Conservation (phyloP, 2,888 invertebrate species). For the Ceramica pisi region DNA sequence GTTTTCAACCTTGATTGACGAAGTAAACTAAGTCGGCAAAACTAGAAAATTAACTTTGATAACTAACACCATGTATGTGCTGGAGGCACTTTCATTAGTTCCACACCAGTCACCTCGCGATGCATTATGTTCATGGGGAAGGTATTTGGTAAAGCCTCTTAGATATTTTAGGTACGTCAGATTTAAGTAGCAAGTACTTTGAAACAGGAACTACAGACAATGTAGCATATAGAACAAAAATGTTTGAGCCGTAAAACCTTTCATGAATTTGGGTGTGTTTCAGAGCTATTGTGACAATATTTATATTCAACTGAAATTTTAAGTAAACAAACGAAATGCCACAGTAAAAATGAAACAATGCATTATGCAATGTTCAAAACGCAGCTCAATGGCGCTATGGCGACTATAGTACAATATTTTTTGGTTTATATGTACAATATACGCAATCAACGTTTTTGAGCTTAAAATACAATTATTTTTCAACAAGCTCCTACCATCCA, state of each 20-base stretch:
- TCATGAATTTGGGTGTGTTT: not conserved
- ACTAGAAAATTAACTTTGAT: conserved; percentile 86
- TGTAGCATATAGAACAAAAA: not conserved
- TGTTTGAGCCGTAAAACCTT: not conserved
- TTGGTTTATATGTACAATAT: conserved; percentile 1
- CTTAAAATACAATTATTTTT: conserved; percentile 37
- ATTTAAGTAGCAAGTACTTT: not conserved
- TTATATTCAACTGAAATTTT: conserved; percentile 2
- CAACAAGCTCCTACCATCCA: conserved; percentile 1
- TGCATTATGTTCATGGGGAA: conserved; percentile 32
- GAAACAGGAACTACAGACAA: not conserved
- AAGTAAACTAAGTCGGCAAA: conserved; percentile 80
- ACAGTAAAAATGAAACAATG: not conserved
- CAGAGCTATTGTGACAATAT: not conserved
- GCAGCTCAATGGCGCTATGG: not conserved
- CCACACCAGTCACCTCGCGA: conserved; percentile 61
- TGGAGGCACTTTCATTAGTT: conserved; percentile 73
- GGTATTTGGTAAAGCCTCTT: conserved; percentile 5
- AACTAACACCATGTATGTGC: conserved; percentile 76
- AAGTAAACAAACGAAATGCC: not conserved
- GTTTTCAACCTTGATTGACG: conserved; percentile 79
- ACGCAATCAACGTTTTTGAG: conserved; percentile 22
- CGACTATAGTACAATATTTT: conserved; percentile 17
- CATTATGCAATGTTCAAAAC: not conserved
- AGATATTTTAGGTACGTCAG: not conserved